Evolutionary conservation across 2,113 vertebrate species (phyloP).

Genomic region (Trogon surrucura): DNA sequence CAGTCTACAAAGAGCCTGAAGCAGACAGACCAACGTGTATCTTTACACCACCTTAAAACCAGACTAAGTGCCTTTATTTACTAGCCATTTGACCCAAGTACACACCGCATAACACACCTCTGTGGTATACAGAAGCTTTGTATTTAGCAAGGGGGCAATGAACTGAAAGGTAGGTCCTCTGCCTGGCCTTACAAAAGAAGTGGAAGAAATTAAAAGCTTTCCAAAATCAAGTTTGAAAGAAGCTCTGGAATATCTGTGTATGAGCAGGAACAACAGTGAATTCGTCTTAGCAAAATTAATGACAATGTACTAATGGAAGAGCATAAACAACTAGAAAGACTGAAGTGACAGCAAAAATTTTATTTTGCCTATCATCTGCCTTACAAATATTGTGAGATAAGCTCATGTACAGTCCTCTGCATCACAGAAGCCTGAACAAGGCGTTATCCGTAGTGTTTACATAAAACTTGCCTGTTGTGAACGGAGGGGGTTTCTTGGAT

Average conservation of each 20-base stretch:
- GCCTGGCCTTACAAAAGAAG: not conserved
- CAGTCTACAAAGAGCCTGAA: not conserved
- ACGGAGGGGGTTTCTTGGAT: conserved; percentile 78
- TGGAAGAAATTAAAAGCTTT: not conserved
- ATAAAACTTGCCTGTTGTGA: conserved; percentile 82
- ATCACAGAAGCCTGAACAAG: not conserved
- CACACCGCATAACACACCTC: not conserved
- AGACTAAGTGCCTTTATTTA: not conserved
- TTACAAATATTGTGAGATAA: not conserved
- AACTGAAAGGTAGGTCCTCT: not conserved
- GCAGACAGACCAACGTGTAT: not conserved
- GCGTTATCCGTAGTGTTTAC: not conserved
- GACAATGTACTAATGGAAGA: not conserved
- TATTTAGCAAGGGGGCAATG: not conserved
- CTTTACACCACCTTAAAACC: not conserved
- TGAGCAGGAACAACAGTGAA: not conserved
- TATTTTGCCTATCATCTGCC: not conserved
- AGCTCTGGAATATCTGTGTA: not conserved
- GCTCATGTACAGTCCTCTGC: not conserved
- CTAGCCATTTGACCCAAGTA: not conserved
- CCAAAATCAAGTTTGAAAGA: not conserved
- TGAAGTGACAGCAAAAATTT: not conserved
- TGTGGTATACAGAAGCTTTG: not conserved
- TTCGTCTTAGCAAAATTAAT: not conserved
- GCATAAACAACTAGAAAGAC: not conserved